Conservation (phyloP, 2,888 invertebrate species). For the Agonopterix heracliana region DNA sequence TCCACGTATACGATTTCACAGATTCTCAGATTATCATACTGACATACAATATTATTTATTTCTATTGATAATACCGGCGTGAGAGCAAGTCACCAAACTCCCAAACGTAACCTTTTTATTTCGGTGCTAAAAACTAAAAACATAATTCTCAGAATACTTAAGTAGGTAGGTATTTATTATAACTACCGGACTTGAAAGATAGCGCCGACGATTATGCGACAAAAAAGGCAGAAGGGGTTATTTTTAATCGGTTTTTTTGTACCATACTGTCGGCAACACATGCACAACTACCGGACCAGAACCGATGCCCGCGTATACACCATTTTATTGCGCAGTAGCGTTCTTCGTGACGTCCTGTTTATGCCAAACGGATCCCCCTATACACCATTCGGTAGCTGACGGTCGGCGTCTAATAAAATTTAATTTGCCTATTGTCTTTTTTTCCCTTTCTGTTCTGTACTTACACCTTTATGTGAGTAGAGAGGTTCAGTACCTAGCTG, state of each 20-base stretch:
- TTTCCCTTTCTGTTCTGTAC: constrained; percentile 18
- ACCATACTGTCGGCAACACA: constrained; percentile 42
- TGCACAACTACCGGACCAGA: constrained; percentile 56
- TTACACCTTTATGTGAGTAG: constrained; percentile 8
- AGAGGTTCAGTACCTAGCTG: too few relatives aligned
- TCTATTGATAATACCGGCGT: too few relatives aligned
- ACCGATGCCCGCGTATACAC: constrained; percentile 28
- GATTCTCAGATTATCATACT: too few relatives aligned
- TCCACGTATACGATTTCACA: too few relatives aligned
- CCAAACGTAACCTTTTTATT: background rate
- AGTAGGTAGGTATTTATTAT: constrained; percentile 20
- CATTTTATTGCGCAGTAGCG: constrained; percentile 41
- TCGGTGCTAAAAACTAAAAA: constrained; percentile 1
- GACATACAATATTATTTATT: too few relatives aligned
- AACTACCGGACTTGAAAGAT: constrained; percentile 48
- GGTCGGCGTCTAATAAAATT: constrained; percentile 60
- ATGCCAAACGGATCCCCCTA: constrained; percentile 36
- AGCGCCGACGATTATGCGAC: constrained; percentile 45
- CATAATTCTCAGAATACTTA: constrained; percentile 16
- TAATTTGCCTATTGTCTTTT: constrained; percentile 59
- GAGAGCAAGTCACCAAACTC: too few relatives aligned
- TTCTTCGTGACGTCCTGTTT: constrained; percentile 56
- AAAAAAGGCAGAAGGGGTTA: constrained; percentile 45
- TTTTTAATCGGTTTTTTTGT: constrained; percentile 48
- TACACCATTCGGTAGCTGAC: constrained; percentile 44